These are phyloP conservation scores for Chloroclysta siterata DNA, from an alignment of 2,888 invertebrate species.

Conservation along the genomic window DNA sequence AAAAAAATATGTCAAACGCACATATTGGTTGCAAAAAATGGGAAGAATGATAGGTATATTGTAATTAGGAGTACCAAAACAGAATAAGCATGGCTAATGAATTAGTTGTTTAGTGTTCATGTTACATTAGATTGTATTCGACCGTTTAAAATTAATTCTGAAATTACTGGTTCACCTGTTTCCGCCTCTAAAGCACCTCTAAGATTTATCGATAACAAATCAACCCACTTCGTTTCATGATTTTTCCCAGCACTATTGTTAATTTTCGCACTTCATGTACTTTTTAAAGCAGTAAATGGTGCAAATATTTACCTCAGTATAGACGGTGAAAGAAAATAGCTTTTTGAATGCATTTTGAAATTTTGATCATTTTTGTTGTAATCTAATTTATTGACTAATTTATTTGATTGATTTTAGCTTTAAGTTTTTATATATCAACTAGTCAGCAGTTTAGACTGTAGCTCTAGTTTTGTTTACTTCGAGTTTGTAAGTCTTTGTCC, in stretches of 20 bases:
- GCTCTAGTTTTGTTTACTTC: constrained; percentile 66
- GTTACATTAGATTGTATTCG: constrained; percentile 81
- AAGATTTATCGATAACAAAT: constrained; percentile 62
- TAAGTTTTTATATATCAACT: constrained; percentile 61
- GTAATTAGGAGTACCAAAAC: constrained; percentile 41
- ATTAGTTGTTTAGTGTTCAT: constrained; percentile 84
- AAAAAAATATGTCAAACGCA: constrained; percentile 35
- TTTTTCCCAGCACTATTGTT: constrained; percentile 51
- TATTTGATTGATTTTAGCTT: constrained; percentile 50
- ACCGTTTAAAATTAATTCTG: constrained; percentile 64
- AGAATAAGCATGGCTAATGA: constrained; percentile 68
- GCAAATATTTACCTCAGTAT: constrained; percentile 15
- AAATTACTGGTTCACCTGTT: constrained; percentile 66
- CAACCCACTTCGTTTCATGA: constrained; percentile 59
- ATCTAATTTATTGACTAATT: constrained; percentile 44
- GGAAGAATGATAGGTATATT: not conserved
- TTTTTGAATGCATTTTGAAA: constrained; percentile 14
- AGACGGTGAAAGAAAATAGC: constrained; percentile 6
- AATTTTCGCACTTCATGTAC: constrained; percentile 45
- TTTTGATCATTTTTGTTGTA: constrained; percentile 29
- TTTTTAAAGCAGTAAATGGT: constrained; percentile 7
- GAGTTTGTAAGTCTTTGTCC: constrained; percentile 54
- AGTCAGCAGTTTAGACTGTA: constrained; percentile 59
- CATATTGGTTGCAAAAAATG: constrained; percentile 27
- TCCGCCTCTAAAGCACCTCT: constrained; percentile 70